Evolutionary conservation across 1,140 invertebrate species (phyloP).

Genomic region (Thaumatotibia leucotreta): DNA sequence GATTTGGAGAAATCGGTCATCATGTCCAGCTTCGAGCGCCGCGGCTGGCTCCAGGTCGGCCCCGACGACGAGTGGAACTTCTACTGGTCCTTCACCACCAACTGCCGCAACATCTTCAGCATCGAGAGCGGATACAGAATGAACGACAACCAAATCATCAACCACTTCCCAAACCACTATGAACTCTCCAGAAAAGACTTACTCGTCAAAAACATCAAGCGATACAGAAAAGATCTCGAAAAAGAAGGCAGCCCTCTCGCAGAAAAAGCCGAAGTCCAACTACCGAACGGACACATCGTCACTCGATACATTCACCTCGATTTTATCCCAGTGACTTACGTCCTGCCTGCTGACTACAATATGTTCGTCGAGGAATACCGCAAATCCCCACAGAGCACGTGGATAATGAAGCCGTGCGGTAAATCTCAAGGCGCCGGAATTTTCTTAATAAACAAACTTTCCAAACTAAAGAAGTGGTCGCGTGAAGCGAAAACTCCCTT

Average conservation of each 20-base stretch:
- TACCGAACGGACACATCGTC: constrained; percentile 81
- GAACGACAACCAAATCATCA: constrained; percentile 92
- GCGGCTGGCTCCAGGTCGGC: constrained; percentile 93
- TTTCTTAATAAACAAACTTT: constrained; percentile 91
- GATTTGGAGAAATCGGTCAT: constrained; percentile 97
- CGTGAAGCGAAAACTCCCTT: constrained; percentile 86
- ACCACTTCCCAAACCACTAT: constrained; percentile 97
- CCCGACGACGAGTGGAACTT: constrained; percentile 98
- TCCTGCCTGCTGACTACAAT: constrained; percentile 96
- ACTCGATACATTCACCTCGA: constrained; percentile 90
- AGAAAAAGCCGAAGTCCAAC: constrained; percentile 78
- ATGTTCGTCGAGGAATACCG: constrained; percentile 97
- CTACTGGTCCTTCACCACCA: constrained; percentile 95
- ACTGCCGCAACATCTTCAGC: constrained; percentile 92
- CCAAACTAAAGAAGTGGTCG: constrained; percentile 91
- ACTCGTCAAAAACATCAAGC: constrained; percentile 96
- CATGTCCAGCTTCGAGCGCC: constrained; percentile 94
- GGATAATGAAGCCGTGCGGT: constrained; percentile 98
- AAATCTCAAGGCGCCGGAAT: constrained; percentile 92
- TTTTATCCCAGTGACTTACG: constrained; percentile 95
- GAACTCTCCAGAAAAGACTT: constrained; percentile 96
- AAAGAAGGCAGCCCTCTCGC: constrained; percentile 92
- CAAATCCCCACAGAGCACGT: constrained; percentile 94
- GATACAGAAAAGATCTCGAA: constrained; percentile 94
- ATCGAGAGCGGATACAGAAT: constrained; percentile 93